Evolutionary conservation across 2,797 vertebrate species (phyloP).

Genomic region (Capromys pilorides): DNA sequence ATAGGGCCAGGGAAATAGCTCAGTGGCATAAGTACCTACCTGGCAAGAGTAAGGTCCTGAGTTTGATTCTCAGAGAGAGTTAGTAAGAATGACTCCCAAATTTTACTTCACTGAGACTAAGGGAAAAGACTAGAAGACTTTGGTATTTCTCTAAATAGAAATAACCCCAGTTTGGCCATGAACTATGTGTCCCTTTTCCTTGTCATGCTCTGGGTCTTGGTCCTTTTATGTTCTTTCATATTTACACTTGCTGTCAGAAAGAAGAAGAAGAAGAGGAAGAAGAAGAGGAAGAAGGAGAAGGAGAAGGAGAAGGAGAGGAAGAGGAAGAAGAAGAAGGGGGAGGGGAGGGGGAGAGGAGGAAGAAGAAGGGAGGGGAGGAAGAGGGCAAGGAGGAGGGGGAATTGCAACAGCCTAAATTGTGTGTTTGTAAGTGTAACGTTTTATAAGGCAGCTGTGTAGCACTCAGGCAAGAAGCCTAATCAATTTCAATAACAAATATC

Average conservation of each 20-base stretch:
- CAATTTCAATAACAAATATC: not conserved
- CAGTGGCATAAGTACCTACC: no score
- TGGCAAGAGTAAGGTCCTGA: no score
- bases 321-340: no score
- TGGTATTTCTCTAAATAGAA: slow-evolving; percentile 28
- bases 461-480: not conserved
- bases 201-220: slow-evolving; percentile 7
- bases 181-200: not conserved
- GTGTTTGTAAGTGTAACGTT: not conserved
- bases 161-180: not conserved
- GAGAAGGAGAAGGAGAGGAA: no score
- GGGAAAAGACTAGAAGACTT: not conserved
- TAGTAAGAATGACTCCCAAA: not conserved
- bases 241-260: not conserved
- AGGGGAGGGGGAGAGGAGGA: no score
- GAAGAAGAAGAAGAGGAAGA: no score
- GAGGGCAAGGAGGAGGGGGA: no score
- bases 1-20: not conserved
- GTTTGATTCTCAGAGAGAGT: not conserved
- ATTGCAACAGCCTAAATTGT: no score
- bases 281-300: no score
- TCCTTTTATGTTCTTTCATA: not conserved
- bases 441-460: slow-evolving; percentile 1
- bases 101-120: not conserved
- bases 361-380: no score